phyloP scores from a whole-genome alignment of 2,113 vertebrate species.

The Coregonus clupeaformis region DNA sequence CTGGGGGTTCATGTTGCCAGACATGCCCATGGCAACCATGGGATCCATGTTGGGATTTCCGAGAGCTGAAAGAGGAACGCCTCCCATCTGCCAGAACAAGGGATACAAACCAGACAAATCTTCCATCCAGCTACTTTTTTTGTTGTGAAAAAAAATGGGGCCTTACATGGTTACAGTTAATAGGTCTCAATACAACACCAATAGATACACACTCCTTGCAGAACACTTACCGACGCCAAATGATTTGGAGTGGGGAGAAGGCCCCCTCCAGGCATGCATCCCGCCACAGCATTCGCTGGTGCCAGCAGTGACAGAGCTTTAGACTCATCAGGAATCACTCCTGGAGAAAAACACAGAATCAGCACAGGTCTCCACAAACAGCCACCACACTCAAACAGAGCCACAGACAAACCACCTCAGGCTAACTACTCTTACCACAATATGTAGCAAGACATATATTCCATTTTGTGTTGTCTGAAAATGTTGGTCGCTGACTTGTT shows the following conservation, averaged over 20 bases:
- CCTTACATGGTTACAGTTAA: neutral
- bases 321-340: slow-evolving; percentile 99
- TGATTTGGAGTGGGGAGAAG: slow-evolving; percentile 97
- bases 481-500: slow-evolving; percentile 64
- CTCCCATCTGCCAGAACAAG: slow-evolving; percentile 84
- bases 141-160: neutral
- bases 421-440: slow-evolving; percentile 58
- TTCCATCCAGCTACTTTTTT: too few relatives aligned
- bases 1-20: slow-evolving; percentile 93
- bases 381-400: slow-evolving; percentile 83
- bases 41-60: slow-evolving; percentile 91
- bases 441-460: slow-evolving; percentile 42
- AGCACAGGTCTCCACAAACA: slow-evolving; percentile 52
- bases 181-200: too few relatives aligned
- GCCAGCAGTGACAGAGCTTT: slow-evolving; percentile 99
- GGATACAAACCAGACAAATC: neutral
- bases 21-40: slow-evolving; percentile 93
- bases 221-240: slow-evolving; percentile 80
- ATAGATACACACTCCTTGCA: neutral
- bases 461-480: slow-evolving; percentile 71
- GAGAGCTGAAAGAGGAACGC: slow-evolving; percentile 86
- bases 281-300: slow-evolving; percentile 98
- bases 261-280: slow-evolving; percentile 97
- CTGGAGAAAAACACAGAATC: slow-evolving; percentile 87
- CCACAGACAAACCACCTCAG: slow-evolving; percentile 56